These are phyloP conservation scores for Xerus rutilus DNA, from an alignment of 2,797 vertebrate genomes.

Conservation along the genomic window DNA sequence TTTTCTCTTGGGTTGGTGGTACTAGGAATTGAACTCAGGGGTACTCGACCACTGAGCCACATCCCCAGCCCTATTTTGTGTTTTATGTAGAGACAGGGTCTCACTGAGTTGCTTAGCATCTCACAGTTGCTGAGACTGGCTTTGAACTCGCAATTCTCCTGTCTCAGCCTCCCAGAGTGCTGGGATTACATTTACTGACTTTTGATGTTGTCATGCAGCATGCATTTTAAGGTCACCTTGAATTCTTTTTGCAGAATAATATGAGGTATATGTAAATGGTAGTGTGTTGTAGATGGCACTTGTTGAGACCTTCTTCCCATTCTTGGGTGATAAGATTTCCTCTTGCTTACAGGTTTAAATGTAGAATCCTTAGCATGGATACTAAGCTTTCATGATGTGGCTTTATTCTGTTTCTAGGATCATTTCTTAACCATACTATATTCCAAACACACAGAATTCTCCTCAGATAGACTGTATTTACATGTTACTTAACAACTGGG, in stretches of 20 bases:
- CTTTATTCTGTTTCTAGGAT: not conserved
- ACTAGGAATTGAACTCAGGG: too few relatives aligned
- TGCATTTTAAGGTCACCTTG: not conserved
- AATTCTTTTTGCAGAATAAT: constrained; percentile 5
- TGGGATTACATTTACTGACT: not conserved
- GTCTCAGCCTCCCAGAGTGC: too few relatives aligned
- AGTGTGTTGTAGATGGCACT: not conserved
- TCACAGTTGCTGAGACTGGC: too few relatives aligned
- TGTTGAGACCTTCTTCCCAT: not conserved
- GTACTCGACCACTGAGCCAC: too few relatives aligned
- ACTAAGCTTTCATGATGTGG: not conserved
- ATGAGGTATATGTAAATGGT: not conserved
- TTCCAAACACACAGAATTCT: not conserved
- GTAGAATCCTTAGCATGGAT: not conserved
- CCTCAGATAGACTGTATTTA: not conserved
- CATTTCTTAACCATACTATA: not conserved
- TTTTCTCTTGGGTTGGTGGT: not conserved
- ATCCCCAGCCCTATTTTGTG: too few relatives aligned
- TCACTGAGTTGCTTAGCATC: too few relatives aligned
- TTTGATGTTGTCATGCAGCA: not conserved
- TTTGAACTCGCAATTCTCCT: too few relatives aligned
- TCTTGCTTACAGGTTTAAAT: not conserved
- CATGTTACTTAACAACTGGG: not conserved
- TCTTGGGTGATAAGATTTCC: not conserved
- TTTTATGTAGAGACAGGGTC: too few relatives aligned